Conservation (phyloP, 2,888 invertebrate genomes). For the Hofmannophila pseudospretella region DNA sequence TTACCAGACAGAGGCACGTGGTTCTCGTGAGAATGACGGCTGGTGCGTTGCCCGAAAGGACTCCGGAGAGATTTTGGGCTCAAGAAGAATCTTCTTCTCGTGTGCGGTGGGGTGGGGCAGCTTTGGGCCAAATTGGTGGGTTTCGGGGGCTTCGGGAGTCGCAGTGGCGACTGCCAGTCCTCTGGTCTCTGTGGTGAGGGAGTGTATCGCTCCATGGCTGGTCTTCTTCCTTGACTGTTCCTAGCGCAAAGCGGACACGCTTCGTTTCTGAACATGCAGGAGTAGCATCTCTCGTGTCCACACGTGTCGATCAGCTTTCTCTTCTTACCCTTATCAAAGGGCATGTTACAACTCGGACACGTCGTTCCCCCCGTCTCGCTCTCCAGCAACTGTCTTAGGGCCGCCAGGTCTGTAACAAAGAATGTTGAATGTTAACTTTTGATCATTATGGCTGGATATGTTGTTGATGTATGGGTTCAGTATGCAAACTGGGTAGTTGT, state of each 20-base stretch:
- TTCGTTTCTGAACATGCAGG: conserved; percentile 95
- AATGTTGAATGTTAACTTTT: conserved; percentile 8
- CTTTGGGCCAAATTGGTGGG: conserved; percentile 79
- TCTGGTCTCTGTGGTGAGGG: conserved; percentile 63
- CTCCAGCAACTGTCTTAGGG: conserved; percentile 88
- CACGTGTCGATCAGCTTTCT: conserved; percentile 96
- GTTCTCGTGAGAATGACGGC: conserved; percentile 74
- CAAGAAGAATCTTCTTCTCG: conserved; percentile 87
- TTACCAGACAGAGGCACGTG: conserved; percentile 86
- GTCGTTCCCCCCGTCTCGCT: conserved; percentile 83
- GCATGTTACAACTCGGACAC: conserved; percentile 93
- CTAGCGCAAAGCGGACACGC: conserved; percentile 90
- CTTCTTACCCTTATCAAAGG: conserved; percentile 97
- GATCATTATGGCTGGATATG: conserved; percentile 18
- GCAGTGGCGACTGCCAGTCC: conserved; percentile 74
- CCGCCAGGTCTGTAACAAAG: conserved; percentile 86
- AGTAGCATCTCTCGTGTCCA: conserved; percentile 96
- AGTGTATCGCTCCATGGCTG: conserved; percentile 65
- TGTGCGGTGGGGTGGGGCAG: conserved; percentile 89
- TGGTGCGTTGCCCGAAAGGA: conserved; percentile 81
- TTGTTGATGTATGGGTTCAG: conserved; percentile 13
- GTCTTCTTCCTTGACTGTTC: conserved; percentile 57
- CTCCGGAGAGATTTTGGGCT: conserved; percentile 88
- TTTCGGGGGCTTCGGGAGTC: conserved; percentile 80
- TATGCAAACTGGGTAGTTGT: conserved; percentile 28